Evolutionary conservation across 1,140 invertebrate species (phyloP), one percentile per base, ranked within the genome.

Genomic region (Brachionus calyciflorus): DNA sequence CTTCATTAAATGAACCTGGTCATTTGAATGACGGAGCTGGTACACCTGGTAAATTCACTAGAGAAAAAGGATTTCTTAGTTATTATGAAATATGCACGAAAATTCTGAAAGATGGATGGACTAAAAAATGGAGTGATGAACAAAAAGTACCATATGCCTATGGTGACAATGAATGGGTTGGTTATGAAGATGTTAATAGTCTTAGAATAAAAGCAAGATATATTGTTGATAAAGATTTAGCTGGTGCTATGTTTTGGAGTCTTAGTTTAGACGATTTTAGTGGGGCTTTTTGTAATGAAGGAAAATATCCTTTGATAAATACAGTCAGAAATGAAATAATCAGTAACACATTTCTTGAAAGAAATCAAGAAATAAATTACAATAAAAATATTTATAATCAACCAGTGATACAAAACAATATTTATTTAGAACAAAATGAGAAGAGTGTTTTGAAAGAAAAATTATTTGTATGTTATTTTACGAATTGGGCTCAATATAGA

Each of bases 221-320:
- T 93, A 87, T 98, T 40, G 94, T 93, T 80, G 89, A 91, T 40
- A 92, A 91, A 69, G 91, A 91, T n/a, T 97, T 90, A 81, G 94
- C 90, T 26, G 95, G 95, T 14, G 93, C 94, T 28, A 97, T 97
- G 93, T 91, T 94, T 0, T 98, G 94, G 95, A 94, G 93, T 0
- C 87, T 97, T 0, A 93, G 96, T 80, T 93, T 96, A 91, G 95
- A 83, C 55, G 82, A 83, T 75, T 82, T 82, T 76, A 77, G 57
- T n/a, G 81, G 80, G 33, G 37, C 46, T 4, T 78, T 78, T 53
- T 83, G 83, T 79, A 79, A 79, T 57, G 48, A 81, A 30, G 81
- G 82, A 4, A 79, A 79, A 55, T 83, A 81, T 77, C 82, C 82
- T 1, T 78, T 84, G n/a, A 55, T 82, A 55, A 77, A 57, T 24